Percentiles rank a stretch among this genome's conserved stretches.
phyloP scores from a whole-genome alignment of 2,797 vertebrate species.

The Gambusia yucatana region DNA sequence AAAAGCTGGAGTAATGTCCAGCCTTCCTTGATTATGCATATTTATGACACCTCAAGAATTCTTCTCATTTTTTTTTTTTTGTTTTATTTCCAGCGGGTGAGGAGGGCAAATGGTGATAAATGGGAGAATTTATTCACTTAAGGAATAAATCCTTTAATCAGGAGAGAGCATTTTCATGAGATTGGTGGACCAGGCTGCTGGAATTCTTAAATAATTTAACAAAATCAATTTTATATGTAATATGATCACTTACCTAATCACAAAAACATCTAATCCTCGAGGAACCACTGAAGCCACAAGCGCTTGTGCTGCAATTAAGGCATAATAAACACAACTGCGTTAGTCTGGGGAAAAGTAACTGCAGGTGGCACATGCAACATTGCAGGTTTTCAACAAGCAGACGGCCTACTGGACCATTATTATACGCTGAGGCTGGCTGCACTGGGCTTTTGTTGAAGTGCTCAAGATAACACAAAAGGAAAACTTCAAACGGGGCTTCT shows the following conservation, averaged over 20 bases:
- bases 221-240: conserved; percentile 59
- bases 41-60: conserved; percentile 73
- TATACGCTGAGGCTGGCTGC: conserved; percentile 53
- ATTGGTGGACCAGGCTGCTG: conserved; percentile 19
- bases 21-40: conserved; percentile 73
- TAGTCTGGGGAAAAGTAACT: conserved; percentile 36
- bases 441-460: conserved; percentile 73
- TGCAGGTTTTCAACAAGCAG: conserved; percentile 53
- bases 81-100: conserved; percentile 49
- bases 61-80: neutral
- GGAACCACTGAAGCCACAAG: conserved; percentile 46
- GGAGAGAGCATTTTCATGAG: conserved; percentile 52
- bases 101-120: conserved; percentile 72
- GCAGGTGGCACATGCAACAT: conserved; percentile 58
- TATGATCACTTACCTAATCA: conserved; percentile 48
- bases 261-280: conserved; percentile 54
- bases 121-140: conserved; percentile 67
- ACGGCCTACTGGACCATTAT: conserved; percentile 51
- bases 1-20: conserved; percentile 67
- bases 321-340: conserved; percentile 63
- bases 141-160: conserved; percentile 65
- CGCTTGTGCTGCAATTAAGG: conserved; percentile 51
- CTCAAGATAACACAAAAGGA: conserved; percentile 73
- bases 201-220: conserved; percentile 57
- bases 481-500: conserved; percentile 77